Evolutionary conservation across 2,113 vertebrate species (phyloP).

Genomic region (Colossoma macropomum): DNA sequence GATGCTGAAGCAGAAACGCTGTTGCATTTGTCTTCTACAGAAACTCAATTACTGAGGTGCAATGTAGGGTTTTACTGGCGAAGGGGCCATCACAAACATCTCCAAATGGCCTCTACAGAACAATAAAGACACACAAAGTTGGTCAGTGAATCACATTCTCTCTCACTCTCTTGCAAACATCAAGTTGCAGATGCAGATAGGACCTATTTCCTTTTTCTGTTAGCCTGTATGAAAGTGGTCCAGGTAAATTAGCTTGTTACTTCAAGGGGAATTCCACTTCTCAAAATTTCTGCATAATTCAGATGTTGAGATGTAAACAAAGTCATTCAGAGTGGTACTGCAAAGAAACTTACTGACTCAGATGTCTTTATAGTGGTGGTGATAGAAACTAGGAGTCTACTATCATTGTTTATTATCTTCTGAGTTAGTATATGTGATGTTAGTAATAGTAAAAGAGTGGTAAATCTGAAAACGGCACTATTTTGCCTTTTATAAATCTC

Average conservation of each 20-base stretch:
- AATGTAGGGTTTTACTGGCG: slow-evolving; percentile 48
- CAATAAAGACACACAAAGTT: neutral
- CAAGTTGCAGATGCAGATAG: neutral
- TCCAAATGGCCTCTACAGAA: slow-evolving; percentile 38
- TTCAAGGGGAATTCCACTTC: neutral
- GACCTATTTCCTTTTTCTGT: neutral
- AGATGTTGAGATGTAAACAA: no score
- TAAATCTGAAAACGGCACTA: no score
- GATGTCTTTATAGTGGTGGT: no score
- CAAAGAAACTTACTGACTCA: no score
- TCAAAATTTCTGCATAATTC: no score
- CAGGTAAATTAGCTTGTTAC: neutral
- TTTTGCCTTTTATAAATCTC: no score
- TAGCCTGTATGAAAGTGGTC: neutral
- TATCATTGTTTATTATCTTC: no score
- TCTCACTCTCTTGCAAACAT: neutral
- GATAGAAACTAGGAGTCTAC: no score
- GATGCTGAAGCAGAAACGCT: slow-evolving; percentile 37
- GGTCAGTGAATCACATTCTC: slow-evolving; percentile 17
- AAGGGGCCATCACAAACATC: slow-evolving; percentile 47
- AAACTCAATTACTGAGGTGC: slow-evolving; percentile 49
- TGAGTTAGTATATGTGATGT: no score
- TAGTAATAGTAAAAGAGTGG: no score
- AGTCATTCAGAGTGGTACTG: no score
- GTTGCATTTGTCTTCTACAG: slow-evolving; percentile 42